These are phyloP conservation scores for Philereme vetulata DNA, from an alignment of 2,888 invertebrate species.

Conservation along the genomic window DNA sequence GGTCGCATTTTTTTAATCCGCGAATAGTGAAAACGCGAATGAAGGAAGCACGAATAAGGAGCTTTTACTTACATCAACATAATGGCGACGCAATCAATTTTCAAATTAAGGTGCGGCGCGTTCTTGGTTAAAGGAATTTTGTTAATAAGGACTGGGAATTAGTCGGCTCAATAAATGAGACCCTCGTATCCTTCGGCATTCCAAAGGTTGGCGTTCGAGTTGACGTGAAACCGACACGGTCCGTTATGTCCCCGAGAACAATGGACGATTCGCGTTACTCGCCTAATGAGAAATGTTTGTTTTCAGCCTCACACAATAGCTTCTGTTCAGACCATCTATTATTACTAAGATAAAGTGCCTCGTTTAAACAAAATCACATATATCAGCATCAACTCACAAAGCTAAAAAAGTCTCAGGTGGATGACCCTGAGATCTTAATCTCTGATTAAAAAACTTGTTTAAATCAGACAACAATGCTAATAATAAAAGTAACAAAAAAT, in stretches of 20 bases:
- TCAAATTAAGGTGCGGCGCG: background rate
- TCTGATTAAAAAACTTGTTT: constrained; percentile 2
- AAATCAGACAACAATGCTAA: background rate
- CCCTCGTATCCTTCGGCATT: constrained; percentile 42
- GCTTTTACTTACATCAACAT: background rate
- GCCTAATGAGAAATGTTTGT: constrained; percentile 82
- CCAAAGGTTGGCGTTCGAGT: constrained; percentile 68
- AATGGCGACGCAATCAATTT: background rate
- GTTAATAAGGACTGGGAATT: constrained; percentile 20
- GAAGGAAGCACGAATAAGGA: too few relatives aligned
- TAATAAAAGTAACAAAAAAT: constrained; percentile 10
- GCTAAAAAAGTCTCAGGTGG: constrained; percentile 10
- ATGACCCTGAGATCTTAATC: constrained; percentile 18
- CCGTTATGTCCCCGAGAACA: constrained; percentile 81
- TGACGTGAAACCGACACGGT: constrained; percentile 77
- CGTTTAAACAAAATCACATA: constrained; percentile 50
- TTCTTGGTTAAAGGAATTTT: background rate
- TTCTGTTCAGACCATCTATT: constrained; percentile 68
- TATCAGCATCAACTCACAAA: constrained; percentile 41
- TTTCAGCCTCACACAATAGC: constrained; percentile 73
- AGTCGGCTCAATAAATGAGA: constrained; percentile 19
- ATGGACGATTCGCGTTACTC: constrained; percentile 74
- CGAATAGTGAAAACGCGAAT: too few relatives aligned
- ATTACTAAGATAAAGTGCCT: constrained; percentile 63
- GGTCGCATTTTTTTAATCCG: too few relatives aligned